Evolutionary conservation across 2,113 vertebrate genomes (phyloP).

Genomic region (Gymnocephalus cernua): DNA sequence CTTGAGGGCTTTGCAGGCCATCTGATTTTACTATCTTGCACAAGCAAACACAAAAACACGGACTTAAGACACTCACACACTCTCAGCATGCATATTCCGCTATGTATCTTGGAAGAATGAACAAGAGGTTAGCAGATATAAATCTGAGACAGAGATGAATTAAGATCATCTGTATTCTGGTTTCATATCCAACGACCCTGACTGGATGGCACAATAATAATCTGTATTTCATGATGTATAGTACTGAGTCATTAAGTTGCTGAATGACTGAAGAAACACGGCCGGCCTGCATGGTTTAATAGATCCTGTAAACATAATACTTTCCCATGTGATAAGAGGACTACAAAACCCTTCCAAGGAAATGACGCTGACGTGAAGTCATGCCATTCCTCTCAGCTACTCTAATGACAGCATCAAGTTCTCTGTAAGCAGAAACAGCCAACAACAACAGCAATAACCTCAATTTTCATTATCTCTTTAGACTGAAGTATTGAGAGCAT

Average conservation of each 20-base stretch:
- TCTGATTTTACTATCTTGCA: slow-evolving; percentile 55
- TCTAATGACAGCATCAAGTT: slow-evolving; percentile 65
- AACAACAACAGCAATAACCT: slow-evolving; percentile 65
- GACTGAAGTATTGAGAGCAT: slow-evolving; percentile 1
- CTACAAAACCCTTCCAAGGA: slow-evolving; percentile 71
- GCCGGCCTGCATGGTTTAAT: slow-evolving; percentile 46
- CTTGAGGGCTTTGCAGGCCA: slow-evolving; percentile 38
- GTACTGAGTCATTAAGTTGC: slow-evolving; percentile 13
- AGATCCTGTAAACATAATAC: slow-evolving; percentile 71
- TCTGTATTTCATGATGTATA: neutral
- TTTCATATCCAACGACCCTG: slow-evolving; percentile 24
- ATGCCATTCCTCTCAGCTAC: slow-evolving; percentile 64
- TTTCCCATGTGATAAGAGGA: slow-evolving; percentile 85
- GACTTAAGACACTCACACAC: slow-evolving; percentile 12
- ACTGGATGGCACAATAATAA: slow-evolving; percentile 11
- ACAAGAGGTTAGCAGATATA: slow-evolving; percentile 50
- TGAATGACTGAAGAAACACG: slow-evolving; percentile 52
- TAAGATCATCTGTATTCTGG: slow-evolving; percentile 33
- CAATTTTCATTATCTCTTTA: slow-evolving; percentile 42
- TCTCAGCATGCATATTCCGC: slow-evolving; percentile 34
- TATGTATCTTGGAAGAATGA: slow-evolving; percentile 51
- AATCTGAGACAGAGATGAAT: slow-evolving; percentile 48
- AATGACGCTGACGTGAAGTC: slow-evolving; percentile 73
- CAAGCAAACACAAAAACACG: slow-evolving; percentile 56
- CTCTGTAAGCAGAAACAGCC: slow-evolving; percentile 53